Base-by-base conservation (phyloP, 2,113 vertebrate genomes). In the Aegithalos caudatus region DNA sequence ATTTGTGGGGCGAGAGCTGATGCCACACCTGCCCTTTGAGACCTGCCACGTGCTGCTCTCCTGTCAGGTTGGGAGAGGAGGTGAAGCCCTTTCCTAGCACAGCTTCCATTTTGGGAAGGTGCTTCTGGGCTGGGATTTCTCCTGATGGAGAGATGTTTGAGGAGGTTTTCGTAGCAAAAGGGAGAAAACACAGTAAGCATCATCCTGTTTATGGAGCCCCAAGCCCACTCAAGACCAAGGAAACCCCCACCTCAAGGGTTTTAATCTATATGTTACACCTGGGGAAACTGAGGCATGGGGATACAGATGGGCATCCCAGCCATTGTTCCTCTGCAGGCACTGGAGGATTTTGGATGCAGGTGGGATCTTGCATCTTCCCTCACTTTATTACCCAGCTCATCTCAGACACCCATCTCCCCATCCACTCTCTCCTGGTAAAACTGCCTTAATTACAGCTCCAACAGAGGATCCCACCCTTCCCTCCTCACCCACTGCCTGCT, bases 251-350 rank as follows among this genome's bases (percentile, higher is more conserved):
- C 28, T 42, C 51, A 37, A 24, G 38, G 21, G 21, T 24, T 81
- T 66, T 56, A 37, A 81, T 20, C 44, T 14, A 6, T 24, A 12
- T 29, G 35, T 82, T 54, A n/a, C 19, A 28, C 19, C 13, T 44
- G 51, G 69, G 81, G 60, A 91, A 89, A 91, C 73, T 47, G 77
- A 91, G 81, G 87, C 93, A 92, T 0, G 0, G 28, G n/a, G 42
- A 4, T 35, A 6, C 51, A 64, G 18, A 33, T 67, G 45, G 14
- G 66, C 23, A n/a, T 88, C 47, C 28, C 57, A 45, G 21, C 4
- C 1, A 0, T 7, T 27, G 8, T 37, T 66, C 12, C 35, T 76
- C 57, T 50, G 47, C 1, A 1, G n/a, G 25, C 3, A 1, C 3
- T 50, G n/a, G 31, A 37, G 40, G n/a, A 73, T 53, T 69, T 51